A percentile compares a stretch with the other conserved stretches of the same genome.
phyloP scores from a whole-genome alignment of 2,797 vertebrate species.

The Zalophus californianus region DNA sequence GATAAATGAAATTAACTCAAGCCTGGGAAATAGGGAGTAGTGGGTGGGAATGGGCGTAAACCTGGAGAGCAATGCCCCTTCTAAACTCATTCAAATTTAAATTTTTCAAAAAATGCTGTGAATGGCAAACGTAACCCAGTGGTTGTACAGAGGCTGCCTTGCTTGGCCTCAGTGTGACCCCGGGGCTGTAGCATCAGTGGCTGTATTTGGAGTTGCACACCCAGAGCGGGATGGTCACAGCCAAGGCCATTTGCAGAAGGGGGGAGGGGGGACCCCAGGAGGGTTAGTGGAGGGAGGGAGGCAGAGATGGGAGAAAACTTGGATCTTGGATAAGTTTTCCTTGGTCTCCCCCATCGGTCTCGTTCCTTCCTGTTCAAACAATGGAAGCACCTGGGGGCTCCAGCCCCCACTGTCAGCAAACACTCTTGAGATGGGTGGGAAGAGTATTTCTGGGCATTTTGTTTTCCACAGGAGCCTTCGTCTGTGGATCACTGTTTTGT shows the following conservation, averaged over 20 bases:
- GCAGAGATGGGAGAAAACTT: too few species aligned
- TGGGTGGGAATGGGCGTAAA: too few species aligned
- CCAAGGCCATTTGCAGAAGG: not conserved
- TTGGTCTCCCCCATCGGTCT: not conserved
- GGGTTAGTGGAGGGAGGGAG: too few species aligned
- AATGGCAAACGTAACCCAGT: not conserved
- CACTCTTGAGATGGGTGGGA: rapidly evolving
- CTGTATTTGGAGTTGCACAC: not conserved
- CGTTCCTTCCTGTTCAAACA: not conserved
- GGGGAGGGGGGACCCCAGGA: rapidly evolving
- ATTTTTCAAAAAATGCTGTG: not conserved
- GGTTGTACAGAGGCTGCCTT: not conserved
- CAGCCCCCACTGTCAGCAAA: rapidly evolving
- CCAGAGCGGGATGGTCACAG: not conserved
- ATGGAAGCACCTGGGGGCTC: rapidly evolving
- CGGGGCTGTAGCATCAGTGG: not conserved
- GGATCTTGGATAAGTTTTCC: not conserved
- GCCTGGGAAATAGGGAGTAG: not conserved
- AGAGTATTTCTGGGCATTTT: not conserved
- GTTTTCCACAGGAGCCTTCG: not conserved
- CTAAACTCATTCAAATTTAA: not conserved
- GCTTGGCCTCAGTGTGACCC: not conserved
- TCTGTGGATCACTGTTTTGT: not conserved
- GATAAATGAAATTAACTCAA: not conserved
- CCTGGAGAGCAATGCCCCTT: not conserved